Conservation (phyloP, 2,797 vertebrate genomes). For the Eidolon dupreanum region DNA sequence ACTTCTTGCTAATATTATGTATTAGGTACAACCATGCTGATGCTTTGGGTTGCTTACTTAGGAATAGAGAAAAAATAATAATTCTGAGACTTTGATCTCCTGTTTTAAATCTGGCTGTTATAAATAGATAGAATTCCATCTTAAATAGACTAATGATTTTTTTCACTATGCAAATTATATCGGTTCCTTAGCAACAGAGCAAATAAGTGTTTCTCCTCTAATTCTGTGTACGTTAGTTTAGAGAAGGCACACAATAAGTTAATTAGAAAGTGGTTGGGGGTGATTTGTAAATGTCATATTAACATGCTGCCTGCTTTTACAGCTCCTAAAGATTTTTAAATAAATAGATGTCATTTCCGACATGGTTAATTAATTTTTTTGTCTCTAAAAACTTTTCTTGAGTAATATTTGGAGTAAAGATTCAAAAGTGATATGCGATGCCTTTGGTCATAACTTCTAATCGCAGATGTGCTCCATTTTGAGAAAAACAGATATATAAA, state of each 20-base stretch:
- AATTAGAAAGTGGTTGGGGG: slow-evolving; percentile 87
- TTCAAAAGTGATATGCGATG: not conserved
- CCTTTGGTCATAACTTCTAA: not conserved
- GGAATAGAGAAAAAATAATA: slow-evolving; percentile 77
- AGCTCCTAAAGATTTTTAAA: slow-evolving; percentile 77
- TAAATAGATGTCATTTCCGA: slow-evolving; percentile 76
- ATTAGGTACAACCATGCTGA: not conserved
- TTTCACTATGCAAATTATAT: slow-evolving; percentile 86
- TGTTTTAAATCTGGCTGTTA: slow-evolving; percentile 83
- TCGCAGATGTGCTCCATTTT: not conserved
- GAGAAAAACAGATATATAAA: not conserved
- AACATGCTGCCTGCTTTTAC: slow-evolving; percentile 84
- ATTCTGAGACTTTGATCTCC: slow-evolving; percentile 82
- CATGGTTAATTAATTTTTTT: slow-evolving; percentile 37
- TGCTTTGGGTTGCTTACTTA: slow-evolving; percentile 77
- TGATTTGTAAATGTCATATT: slow-evolving; percentile 89
- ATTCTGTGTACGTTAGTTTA: slow-evolving; percentile 85
- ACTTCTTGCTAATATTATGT: not conserved
- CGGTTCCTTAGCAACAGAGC: slow-evolving; percentile 87
- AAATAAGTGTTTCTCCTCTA: slow-evolving; percentile 85
- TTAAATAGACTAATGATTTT: slow-evolving; percentile 85
- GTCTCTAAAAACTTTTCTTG: slow-evolving; percentile 21
- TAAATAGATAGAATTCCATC: slow-evolving; percentile 84
- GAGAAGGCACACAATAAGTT: slow-evolving; percentile 86
- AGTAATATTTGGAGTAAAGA: slow-evolving; percentile 46